Percentiles rank a stretch among this genome's conserved stretches.
phyloP scores from a whole-genome alignment of 2,888 invertebrate species.

The Lycocerus yunnanus region DNA sequence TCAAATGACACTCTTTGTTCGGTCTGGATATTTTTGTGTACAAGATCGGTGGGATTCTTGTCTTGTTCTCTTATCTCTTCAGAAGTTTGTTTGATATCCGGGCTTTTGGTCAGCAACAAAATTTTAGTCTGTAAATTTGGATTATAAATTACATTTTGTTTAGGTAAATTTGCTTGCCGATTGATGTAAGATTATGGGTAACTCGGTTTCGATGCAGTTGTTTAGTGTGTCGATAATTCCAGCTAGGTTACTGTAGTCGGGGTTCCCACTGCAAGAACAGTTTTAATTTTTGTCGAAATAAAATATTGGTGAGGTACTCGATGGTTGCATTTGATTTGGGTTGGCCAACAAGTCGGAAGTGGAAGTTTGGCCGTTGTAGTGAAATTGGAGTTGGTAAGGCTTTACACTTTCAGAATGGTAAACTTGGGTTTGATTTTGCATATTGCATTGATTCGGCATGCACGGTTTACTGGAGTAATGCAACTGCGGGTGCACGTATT shows the following conservation, averaged over 20 bases:
- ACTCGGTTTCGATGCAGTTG: background rate
- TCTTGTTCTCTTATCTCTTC: background rate
- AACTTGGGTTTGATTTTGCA: background rate
- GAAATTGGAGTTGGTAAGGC: slow-evolving; percentile 40
- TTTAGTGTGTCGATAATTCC: background rate
- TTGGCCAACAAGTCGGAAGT: slow-evolving; percentile 36
- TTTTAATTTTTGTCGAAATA: background rate
- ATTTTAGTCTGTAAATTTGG: background rate
- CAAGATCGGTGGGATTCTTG: background rate
- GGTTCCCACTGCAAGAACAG: background rate
- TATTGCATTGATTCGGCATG: background rate
- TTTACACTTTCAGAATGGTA: slow-evolving; percentile 19
- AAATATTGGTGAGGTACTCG: background rate
- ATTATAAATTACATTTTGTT: background rate
- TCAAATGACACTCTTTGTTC: background rate
- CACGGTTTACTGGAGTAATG: background rate
- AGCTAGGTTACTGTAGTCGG: background rate
- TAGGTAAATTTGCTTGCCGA: background rate
- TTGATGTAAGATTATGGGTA: background rate
- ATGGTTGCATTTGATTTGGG: background rate
- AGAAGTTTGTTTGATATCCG: background rate
- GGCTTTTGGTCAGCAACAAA: slow-evolving; percentile 3
- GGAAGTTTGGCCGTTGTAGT: slow-evolving; percentile 37
- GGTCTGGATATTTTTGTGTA: background rate
- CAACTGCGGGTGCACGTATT: background rate